These are phyloP conservation scores for Heliconius eleuchia DNA, from an alignment of 1,140 invertebrate species.

Conservation along the genomic window DNA sequence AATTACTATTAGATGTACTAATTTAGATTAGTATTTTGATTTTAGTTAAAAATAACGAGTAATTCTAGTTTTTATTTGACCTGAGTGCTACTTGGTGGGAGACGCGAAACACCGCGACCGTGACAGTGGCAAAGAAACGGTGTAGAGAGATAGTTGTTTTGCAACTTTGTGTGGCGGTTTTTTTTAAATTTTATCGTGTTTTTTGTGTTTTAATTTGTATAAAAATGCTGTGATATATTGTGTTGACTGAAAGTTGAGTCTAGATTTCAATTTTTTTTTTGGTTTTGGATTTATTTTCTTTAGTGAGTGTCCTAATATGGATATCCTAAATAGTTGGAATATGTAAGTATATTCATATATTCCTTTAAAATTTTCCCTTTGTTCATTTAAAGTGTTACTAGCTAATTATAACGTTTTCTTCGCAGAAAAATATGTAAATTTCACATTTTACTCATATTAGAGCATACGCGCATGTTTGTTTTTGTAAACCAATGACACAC, in stretches of 20 bases:
- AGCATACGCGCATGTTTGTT: slow-evolving; percentile 1
- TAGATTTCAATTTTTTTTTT: background rate
- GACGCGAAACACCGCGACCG: slow-evolving; percentile 9
- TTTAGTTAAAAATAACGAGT: background rate
- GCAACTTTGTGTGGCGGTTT: background rate
- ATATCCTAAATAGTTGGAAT: background rate
- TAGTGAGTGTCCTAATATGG: slow-evolving; percentile 23
- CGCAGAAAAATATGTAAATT: background rate
- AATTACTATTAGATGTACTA: background rate
- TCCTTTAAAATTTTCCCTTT: background rate
- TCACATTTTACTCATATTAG: background rate
- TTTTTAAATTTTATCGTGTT: background rate
- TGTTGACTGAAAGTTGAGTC: background rate
- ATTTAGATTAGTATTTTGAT: background rate
- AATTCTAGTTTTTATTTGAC: slow-evolving; percentile 1
- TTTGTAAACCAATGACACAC: slow-evolving; percentile 19
- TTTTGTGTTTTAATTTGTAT: background rate
- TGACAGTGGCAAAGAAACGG: slow-evolving; percentile 25
- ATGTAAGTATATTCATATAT: background rate
- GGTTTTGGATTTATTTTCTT: slow-evolving; percentile 6
- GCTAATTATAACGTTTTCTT: background rate
- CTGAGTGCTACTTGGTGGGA: slow-evolving; percentile 16
- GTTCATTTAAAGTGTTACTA: background rate
- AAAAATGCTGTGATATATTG: background rate
- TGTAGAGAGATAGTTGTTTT: slow-evolving; percentile 8